These are phyloP conservation scores for Hoplodrina blanda DNA, from an alignment of 2,888 invertebrate genomes.

Conservation along the genomic window DNA sequence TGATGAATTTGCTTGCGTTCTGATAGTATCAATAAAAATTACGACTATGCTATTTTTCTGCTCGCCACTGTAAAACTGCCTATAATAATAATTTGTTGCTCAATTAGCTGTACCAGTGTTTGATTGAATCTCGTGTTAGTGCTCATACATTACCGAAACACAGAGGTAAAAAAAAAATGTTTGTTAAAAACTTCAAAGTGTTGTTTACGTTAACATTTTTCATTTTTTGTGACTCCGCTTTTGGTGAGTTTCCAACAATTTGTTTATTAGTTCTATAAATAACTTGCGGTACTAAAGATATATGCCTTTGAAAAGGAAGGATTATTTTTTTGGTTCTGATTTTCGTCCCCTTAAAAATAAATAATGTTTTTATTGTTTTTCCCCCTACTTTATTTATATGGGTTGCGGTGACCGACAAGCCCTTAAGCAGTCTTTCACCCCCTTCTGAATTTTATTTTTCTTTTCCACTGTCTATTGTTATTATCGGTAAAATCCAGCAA, in stretches of 20 bases:
- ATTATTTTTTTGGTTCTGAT: background rate
- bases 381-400: slow-evolving; percentile 12
- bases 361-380: slow-evolving; percentile 6
- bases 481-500: background rate
- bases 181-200: slow-evolving; percentile 29
- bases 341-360: background rate
- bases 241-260: slow-evolving; percentile 59
- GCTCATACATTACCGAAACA: background rate
- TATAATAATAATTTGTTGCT: background rate
- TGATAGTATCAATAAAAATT: background rate
- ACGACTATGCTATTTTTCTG: background rate
- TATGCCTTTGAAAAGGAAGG: background rate
- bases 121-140: slow-evolving; percentile 13
- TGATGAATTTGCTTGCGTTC: background rate
- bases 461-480: background rate
- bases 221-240: slow-evolving; percentile 46
- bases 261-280: slow-evolving; percentile 8
- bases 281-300: background rate
- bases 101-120: slow-evolving; percentile 5
- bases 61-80: slow-evolving; percentile 3
- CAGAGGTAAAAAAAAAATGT: slow-evolving; percentile 43
- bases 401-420: background rate
- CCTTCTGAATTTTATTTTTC: background rate
- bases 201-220: slow-evolving; percentile 50
- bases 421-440: background rate